Conservation (phyloP, 2,113 vertebrate genomes). For the Percina caprodes region DNA sequence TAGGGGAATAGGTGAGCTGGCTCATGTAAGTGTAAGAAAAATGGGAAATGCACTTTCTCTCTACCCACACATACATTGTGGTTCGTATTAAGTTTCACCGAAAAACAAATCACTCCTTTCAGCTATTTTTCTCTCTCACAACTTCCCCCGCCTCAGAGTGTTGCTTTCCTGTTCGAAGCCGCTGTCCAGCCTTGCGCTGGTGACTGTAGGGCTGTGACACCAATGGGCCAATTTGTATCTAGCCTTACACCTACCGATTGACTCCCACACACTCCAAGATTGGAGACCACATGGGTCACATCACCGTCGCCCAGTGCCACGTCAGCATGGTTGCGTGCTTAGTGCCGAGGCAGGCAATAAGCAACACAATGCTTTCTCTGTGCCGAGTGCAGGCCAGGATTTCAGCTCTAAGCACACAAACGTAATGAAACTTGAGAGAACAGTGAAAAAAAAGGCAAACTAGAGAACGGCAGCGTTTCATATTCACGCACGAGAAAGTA, state of each 20-base stretch:
- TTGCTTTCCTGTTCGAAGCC: not conserved
- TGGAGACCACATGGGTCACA: constrained; percentile 48
- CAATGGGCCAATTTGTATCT: constrained; percentile 52
- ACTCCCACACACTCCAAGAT: constrained; percentile 54
- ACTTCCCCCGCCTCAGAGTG: not conserved
- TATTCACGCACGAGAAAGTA: constrained; percentile 4
- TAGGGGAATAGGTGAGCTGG: not conserved
- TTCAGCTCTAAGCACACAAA: constrained; percentile 3
- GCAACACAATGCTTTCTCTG: not conserved
- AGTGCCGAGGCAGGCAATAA: constrained; percentile 1
- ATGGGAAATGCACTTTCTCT: constrained; percentile 10
- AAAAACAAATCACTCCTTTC: not conserved
- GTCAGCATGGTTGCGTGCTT: constrained; percentile 15
- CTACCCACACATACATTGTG: not conserved
- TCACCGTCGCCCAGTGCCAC: constrained; percentile 18
- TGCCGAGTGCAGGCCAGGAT: constrained; percentile 6
- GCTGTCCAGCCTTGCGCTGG: constrained; percentile 26
- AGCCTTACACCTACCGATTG: constrained; percentile 62
- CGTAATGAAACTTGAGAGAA: constrained; percentile 1
- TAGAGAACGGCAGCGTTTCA: constrained; percentile 22
- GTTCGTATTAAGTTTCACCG: constrained; percentile 22
- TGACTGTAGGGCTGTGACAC: constrained; percentile 33
- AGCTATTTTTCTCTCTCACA: constrained; percentile 19
- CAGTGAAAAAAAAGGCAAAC: constrained; percentile 5
- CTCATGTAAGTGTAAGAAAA: constrained; percentile 8